phyloP scores from a whole-genome alignment of 2,113 vertebrate species.

The Myotis davidii region DNA sequence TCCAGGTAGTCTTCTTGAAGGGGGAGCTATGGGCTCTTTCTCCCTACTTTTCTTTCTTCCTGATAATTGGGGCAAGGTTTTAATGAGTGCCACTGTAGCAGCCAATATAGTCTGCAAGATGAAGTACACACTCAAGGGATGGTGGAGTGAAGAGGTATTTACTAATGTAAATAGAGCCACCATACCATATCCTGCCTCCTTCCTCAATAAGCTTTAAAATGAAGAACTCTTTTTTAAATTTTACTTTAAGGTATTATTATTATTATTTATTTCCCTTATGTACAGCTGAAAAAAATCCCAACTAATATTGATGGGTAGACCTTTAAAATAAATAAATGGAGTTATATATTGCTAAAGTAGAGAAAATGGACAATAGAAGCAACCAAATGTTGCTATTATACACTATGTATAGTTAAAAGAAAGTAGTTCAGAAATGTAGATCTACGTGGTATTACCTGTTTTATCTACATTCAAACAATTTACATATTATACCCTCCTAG shows the following conservation, averaged over 20 bases:
- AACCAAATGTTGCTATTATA: background rate
- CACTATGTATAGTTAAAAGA: background rate
- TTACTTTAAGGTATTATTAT: background rate
- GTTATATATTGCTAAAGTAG: background rate
- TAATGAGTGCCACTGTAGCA: background rate
- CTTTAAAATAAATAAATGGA: background rate
- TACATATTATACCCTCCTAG: background rate
- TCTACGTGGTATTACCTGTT: background rate
- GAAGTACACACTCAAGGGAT: background rate
- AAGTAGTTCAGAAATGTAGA: conserved; percentile 3
- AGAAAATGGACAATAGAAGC: background rate
- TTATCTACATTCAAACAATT: background rate
- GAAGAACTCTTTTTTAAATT: background rate
- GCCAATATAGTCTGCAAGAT: background rate
- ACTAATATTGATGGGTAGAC: background rate
- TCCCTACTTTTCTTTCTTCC: background rate
- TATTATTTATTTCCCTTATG: background rate
- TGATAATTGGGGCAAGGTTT: background rate
- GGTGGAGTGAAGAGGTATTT: background rate
- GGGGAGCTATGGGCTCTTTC: background rate
- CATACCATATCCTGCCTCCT: background rate
- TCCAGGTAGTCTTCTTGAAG: background rate
- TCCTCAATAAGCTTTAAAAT: background rate
- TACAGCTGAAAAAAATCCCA: background rate
- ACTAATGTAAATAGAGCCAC: background rate